Base-by-base conservation (phyloP, 2,888 invertebrate genomes). In the Melanchra persicariae region DNA sequence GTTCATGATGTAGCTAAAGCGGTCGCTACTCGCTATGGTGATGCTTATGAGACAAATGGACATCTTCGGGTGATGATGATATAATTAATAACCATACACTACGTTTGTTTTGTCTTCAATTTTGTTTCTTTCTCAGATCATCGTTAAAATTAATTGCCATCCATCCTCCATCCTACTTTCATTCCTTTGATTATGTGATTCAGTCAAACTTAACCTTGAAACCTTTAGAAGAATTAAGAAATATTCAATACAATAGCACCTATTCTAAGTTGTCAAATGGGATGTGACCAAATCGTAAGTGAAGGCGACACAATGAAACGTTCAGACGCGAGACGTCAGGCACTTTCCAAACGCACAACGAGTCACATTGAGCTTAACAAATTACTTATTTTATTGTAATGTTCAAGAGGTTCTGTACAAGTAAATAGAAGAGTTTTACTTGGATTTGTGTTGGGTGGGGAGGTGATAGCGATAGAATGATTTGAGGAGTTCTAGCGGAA, bases 291-390 rank as follows among this genome's bases (percentile, higher is more conserved):
- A 67, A 60, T 58, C 34, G 47, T 54, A 40, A 40, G 30, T 54
- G 77, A 15, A 58, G 34, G 24, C 49, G 58, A 71, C 57, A 79
- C 82, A 79, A 82, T 80, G 74, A 43, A 65, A 57, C 70, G 43
- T 55, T 52, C 65, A 67, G 57, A 76, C 72, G 22, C 34, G 22
- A 57, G 57, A n/a, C 71, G 65, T 58, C 70, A 66, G 54, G 9
- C 70, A 70, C 85, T 85, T 85, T 84, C 85, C 76, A 77, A 75
- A 70, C 51, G 43, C 62, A 83, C 81, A 83, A 76, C 76, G 72
- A 63, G 30, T 61, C 58, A 58, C 63, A 66, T 37, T 49, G 47
- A 66, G 43, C 57, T 30, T 57, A 81, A 69, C 78, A 73, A n/a
- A 77, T 79, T 68, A 81, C 45, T 26, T 64, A 54, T 49, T 64